Evolutionary conservation across 2,113 vertebrate genomes (phyloP), one percentile per base, ranked within the genome.

Genomic region (Electrona antarctica): DNA sequence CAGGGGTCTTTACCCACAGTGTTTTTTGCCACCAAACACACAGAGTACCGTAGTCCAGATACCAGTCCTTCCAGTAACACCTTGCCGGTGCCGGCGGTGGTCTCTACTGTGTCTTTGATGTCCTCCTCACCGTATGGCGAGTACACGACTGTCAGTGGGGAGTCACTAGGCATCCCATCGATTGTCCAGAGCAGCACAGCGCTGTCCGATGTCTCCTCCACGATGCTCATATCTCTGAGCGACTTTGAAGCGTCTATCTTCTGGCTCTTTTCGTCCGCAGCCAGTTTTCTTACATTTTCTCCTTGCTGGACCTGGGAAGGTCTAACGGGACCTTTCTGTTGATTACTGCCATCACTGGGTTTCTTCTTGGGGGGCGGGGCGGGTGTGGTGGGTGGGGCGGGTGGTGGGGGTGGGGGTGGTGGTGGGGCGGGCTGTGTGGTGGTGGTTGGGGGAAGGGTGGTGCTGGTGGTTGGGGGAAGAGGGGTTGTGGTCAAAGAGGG

Each of bases 101-200:
- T 94, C 57, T 93, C 92, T 41, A 95, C 54, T 14, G 93, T 94
- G 76, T 94, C 85, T 88, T 96, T 95, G 5, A 90, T 90, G 54
- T 96, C 93, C 61, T 96, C 93, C 9, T 95, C 95, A 0, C 93
- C 96, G 0, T 95, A 94, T n/a, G 93, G 95, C 12, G 96, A 96
- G 69, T 97, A 99, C 1, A 97, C 76, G 7, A 98, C 93, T 0
- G 94, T 95, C 56, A 99, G 78, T 0, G 87, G 90, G 0, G 90
- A 70, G 60, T 87, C 86, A 6, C 80, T 87, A 0, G 88, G 83
- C 71, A 91, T 77, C 7, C 92, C 94, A 63, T 92, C 58, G 1
- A 78, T 85, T 64, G 86, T 92, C 98, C 98, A 99, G 1, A 90
- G 91, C 82, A 99, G 85, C 51, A 95, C 96, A 6, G 95, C 97